phyloP scores from a whole-genome alignment of 2,888 invertebrate species.

The Lordiphosa andalusiaca region DNA sequence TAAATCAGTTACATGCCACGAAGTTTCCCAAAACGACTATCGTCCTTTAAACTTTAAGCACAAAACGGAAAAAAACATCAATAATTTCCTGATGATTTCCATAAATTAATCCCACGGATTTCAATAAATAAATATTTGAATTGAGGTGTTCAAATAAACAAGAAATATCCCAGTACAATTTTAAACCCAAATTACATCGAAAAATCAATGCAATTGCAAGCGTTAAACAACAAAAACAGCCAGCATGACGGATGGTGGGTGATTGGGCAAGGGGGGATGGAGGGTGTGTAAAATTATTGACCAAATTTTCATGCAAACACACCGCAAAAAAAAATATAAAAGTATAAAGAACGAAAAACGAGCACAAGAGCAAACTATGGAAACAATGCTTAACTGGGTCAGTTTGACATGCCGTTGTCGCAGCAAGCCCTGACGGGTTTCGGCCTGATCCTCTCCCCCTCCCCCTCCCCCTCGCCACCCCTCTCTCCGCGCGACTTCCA shows the following conservation, averaged over 20 bases:
- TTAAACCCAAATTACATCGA: constrained; percentile 49
- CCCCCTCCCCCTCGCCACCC: too few relatives aligned
- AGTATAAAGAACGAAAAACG: constrained; percentile 30
- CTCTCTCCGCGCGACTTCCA: constrained; percentile 1
- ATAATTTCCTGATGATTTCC: constrained; percentile 21
- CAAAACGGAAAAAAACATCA: background rate
- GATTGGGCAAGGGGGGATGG: background rate
- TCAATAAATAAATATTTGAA: constrained; percentile 46
- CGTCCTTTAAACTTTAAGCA: too few relatives aligned
- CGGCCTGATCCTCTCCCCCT: too few relatives aligned
- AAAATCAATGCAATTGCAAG: constrained; percentile 67
- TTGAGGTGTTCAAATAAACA: constrained; percentile 34
- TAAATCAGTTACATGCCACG: too few relatives aligned
- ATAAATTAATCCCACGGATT: constrained; percentile 37
- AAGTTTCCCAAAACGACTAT: too few relatives aligned
- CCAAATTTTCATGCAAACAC: constrained; percentile 71
- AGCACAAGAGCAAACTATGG: constrained; percentile 25
- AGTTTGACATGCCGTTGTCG: constrained; percentile 74
- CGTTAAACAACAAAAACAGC: constrained; percentile 36
- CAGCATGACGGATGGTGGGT: constrained; percentile 47
- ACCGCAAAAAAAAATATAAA: constrained; percentile 63
- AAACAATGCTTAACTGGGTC: constrained; percentile 64
- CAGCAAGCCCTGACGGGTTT: constrained; percentile 57
- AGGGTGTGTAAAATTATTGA: constrained; percentile 62
- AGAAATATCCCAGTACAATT: constrained; percentile 39